Percentiles rank a stretch among this genome's conserved stretches.
Evolutionary conservation across 2,888 invertebrate species (phyloP).

Genomic region (Tetragonisca angustula): DNA sequence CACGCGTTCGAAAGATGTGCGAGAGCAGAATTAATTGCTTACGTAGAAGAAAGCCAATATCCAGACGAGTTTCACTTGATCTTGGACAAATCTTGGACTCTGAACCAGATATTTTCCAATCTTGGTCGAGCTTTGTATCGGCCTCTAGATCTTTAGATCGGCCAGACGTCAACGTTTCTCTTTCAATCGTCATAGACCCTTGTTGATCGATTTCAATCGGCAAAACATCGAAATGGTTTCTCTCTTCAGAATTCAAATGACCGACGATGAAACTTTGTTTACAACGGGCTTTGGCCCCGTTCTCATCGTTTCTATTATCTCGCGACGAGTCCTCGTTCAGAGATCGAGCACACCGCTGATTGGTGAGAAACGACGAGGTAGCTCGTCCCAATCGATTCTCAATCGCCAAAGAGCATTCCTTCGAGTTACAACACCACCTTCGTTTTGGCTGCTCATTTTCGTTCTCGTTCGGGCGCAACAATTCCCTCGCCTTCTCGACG

Average conservation of each 20-base stretch:
- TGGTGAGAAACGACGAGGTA: too few relatives aligned
- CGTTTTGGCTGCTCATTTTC: neutral
- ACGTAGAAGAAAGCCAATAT: constrained; percentile 35
- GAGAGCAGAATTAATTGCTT: constrained; percentile 38
- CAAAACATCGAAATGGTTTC: neutral
- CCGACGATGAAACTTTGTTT: neutral
- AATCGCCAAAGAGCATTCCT: neutral
- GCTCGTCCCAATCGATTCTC: neutral
- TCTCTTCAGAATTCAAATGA: neutral
- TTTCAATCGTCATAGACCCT: neutral
- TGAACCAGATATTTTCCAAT: constrained; percentile 7
- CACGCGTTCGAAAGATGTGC: constrained; percentile 20
- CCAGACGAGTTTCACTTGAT: constrained; percentile 10
- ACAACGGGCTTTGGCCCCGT: neutral
- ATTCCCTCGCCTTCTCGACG: neutral
- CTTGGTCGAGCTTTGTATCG: neutral
- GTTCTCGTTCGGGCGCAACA: too few relatives aligned
- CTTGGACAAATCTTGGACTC: neutral
- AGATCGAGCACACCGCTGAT: neutral
- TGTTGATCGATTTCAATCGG: neutral
- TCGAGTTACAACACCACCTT: neutral
- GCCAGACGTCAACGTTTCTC: neutral
- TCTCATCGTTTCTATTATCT: neutral
- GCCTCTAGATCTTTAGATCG: neutral
- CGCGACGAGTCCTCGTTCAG: neutral